Base-by-base conservation (phyloP, 2,888 invertebrate genomes). In the Agrochola lychnidis region DNA sequence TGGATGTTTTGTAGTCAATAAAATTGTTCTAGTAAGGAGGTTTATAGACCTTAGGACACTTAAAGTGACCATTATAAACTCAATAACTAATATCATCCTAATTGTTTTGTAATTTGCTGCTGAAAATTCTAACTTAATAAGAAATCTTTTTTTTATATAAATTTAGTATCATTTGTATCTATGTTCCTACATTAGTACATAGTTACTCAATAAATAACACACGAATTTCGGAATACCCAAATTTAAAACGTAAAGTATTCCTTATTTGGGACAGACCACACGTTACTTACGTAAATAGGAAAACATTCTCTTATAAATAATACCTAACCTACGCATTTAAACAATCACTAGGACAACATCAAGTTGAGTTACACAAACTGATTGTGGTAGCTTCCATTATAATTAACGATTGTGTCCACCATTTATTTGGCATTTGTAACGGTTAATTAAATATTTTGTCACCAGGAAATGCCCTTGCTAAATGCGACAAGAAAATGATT, bases 401-500 rank as follows among this genome's bases (percentile, higher is more conserved):
- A 72, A 62, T 62, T 53, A 77, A 48, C 25, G n/a, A 19, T 45
- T 19, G 19, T 56, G 36, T 56, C 40, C 40, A 36, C 6, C 36
- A 61, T 53, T 53, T 56, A 80, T 80, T 80, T 42, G 22, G n/a
- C 73, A 73, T 78, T 62, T 73, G 63, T 30, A 77, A 40, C 19
- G 42, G 73, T 78, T 63, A 57, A 63, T 78, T 73, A 57, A 63
- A 73, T 45, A 36, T 51, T 14, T n/a, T 30, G 53, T 45, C 53
- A 77, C 48, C 80, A 57, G 77, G 62, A 78, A 78, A 64, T 64
- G 19, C 14, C 40, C 14, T 36, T n/a, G 62, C 62, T 72, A 40
- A 70, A 71, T 62, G n/a, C n/a, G 40, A 73, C 77, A 73, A 79
- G 80, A 77, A 79, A 72, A 79, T 62, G 14, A 19, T 72, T 72